Percentiles rank a stretch among this genome's conserved stretches.
Conservation (phyloP, 2,888 invertebrate species). For the Yponomeuta evonymella region DNA sequence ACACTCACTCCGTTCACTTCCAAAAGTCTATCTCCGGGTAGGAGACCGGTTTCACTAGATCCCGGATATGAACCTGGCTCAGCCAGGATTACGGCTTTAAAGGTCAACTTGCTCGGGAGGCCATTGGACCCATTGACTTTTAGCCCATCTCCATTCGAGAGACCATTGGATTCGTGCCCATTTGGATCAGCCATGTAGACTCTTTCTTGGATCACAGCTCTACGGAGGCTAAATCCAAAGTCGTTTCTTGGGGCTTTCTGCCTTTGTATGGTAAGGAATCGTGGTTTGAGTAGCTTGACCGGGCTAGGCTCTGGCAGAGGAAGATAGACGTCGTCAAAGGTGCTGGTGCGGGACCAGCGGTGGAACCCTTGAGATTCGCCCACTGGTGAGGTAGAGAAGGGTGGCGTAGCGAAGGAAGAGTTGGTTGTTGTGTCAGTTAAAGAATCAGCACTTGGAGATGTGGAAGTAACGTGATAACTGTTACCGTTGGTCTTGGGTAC, state of each 20-base stretch:
- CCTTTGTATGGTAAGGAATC: conserved; percentile 84
- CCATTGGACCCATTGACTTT: conserved; percentile 51
- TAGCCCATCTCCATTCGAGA: conserved; percentile 51
- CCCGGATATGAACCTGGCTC: conserved; percentile 90
- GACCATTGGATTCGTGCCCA: conserved; percentile 45
- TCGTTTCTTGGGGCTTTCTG: conserved; percentile 91
- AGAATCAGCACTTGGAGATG: conserved; percentile 89
- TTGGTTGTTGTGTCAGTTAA: conserved; percentile 89
- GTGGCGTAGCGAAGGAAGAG: conserved; percentile 90
- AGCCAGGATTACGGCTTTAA: conserved; percentile 89
- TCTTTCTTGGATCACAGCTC: conserved; percentile 89
- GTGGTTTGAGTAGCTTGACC: conserved; percentile 81
- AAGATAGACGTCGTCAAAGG: conserved; percentile 84
- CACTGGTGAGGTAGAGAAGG: conserved; percentile 89
- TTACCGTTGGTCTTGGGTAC: conserved; percentile 66
- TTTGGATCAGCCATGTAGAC: conserved; percentile 58
- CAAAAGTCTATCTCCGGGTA: conserved; percentile 95
- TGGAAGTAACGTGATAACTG: conserved; percentile 81
- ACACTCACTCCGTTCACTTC: conserved; percentile 93
- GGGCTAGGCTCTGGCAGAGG: conserved; percentile 83
- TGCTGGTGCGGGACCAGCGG: conserved; percentile 85
- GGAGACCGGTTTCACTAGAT: conserved; percentile 87
- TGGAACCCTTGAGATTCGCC: conserved; percentile 91
- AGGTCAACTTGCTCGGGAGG: conserved; percentile 66
- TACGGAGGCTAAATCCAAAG: conserved; percentile 94